A percentile compares a stretch with the other conserved stretches of the same genome.
Conservation (phyloP, 2,888 invertebrate species). For the Fragum fragum region DNA sequence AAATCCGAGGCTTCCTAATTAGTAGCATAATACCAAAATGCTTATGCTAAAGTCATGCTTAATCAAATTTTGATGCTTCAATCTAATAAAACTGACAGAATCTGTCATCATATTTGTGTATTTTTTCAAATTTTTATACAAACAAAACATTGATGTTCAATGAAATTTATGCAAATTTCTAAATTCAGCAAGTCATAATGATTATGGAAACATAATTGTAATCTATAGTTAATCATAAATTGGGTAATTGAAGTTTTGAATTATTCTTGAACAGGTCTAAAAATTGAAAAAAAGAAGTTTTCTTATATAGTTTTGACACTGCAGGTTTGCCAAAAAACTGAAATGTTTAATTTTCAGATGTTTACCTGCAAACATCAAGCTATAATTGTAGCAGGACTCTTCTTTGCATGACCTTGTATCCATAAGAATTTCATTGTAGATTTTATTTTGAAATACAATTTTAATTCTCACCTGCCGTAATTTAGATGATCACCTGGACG, state of each 20-base stretch:
- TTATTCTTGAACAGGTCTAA: too few species aligned
- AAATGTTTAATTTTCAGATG: too few species aligned
- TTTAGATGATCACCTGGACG: constrained; percentile 8
- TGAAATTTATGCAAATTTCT: not conserved
- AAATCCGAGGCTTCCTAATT: not conserved
- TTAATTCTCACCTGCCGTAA: constrained; percentile 15
- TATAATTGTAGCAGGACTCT: too few species aligned
- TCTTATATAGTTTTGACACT: too few species aligned
- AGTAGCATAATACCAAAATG: not conserved
- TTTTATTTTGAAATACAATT: not conserved
- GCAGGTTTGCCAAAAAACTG: too few species aligned
- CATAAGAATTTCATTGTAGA: not conserved
- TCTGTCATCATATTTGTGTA: not conserved
- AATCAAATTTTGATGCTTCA: not conserved
- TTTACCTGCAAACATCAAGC: too few species aligned
- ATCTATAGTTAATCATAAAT: not conserved
- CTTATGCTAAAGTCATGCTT: not conserved
- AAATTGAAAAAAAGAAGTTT: too few species aligned
- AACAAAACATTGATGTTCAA: not conserved
- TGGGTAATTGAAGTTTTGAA: not conserved
- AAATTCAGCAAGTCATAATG: not conserved
- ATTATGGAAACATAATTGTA: not conserved
- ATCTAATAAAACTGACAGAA: not conserved
- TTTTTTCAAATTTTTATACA: not conserved
- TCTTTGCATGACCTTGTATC: too few species aligned